phyloP scores from a whole-genome alignment of 2,797 vertebrate genomes.

The Esox masquinongy region DNA sequence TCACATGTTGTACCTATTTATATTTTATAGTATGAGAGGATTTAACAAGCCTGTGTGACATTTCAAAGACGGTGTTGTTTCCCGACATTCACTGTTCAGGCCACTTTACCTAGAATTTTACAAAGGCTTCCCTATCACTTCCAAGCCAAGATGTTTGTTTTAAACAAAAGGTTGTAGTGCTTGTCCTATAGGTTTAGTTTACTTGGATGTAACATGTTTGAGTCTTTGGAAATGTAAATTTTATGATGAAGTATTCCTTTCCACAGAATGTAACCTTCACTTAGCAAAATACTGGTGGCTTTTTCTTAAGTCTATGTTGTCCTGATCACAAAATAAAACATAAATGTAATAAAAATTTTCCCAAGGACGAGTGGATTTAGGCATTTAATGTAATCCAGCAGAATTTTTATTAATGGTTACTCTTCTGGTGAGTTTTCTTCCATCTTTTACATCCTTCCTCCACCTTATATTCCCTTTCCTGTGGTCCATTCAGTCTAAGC shows the following conservation, averaged over 20 bases:
- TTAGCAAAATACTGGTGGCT: not conserved
- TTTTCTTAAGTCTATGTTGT: not conserved
- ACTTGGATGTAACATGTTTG: not conserved
- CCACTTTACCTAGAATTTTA: not conserved
- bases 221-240: slow-evolving; percentile 8
- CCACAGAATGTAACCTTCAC: slow-evolving; percentile 10
- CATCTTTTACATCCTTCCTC: slow-evolving; percentile 23
- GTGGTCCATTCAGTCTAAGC: slow-evolving; percentile 1
- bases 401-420: too few species aligned
- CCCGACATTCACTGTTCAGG: slow-evolving; percentile 8
- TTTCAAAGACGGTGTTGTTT: not conserved
- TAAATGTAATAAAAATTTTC: not conserved
- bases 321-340: not conserved
- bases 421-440: not conserved
- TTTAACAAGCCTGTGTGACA: too few species aligned
- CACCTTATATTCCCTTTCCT: not conserved
- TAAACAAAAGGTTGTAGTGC: not conserved
- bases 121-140: slow-evolving; percentile 6
- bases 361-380: not conserved
- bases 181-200: not conserved
- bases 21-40: too few species aligned
- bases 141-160: slow-evolving; percentile 14
- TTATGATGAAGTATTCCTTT: slow-evolving; percentile 3
- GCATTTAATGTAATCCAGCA: not conserved
- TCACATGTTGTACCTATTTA: too few species aligned